Evolutionary conservation across 2,888 invertebrate genomes (phyloP).

Genomic region (Drosophila cyrtoloma): DNA sequence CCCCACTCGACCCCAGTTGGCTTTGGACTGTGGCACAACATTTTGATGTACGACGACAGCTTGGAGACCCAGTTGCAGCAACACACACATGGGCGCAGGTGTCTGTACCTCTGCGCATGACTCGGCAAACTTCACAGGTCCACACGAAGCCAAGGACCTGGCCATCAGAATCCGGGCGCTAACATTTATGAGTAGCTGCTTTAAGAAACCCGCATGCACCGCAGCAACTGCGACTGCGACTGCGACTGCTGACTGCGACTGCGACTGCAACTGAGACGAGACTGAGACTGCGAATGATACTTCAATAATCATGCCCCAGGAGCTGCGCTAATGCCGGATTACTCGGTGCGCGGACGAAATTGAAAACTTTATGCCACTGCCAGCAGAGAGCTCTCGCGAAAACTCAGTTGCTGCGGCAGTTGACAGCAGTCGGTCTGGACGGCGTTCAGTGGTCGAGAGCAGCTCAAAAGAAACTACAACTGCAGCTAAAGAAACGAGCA

Average conservation of each 20-base stretch:
- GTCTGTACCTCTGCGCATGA: background rate
- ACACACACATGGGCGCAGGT: slow-evolving; percentile 7
- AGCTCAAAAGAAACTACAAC: slow-evolving; percentile 2
- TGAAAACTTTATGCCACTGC: slow-evolving; percentile 32
- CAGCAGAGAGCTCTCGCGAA: background rate
- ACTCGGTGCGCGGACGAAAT: slow-evolving; percentile 17
- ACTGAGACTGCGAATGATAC: slow-evolving; percentile 9
- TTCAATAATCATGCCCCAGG: no score
- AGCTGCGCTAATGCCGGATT: no score
- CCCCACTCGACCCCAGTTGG: slow-evolving; percentile 3
- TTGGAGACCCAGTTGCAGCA: slow-evolving; percentile 12
- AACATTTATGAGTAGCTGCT: slow-evolving; percentile 14
- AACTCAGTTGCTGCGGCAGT: background rate
- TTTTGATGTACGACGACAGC: slow-evolving; percentile 43
- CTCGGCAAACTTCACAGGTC: background rate
- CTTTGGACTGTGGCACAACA: slow-evolving; percentile 19
- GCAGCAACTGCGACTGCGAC: background rate
- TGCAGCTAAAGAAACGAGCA: background rate
- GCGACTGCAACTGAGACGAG: background rate
- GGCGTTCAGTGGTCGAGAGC: slow-evolving; percentile 9
- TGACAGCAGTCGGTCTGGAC: slow-evolving; percentile 3
- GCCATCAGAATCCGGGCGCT: slow-evolving; percentile 15
- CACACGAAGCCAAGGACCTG: slow-evolving; percentile 5
- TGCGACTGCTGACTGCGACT: background rate
- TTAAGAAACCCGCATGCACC: slow-evolving; percentile 7